Conservation (phyloP, 2,113 vertebrate species). For the Rhadina sibilatrix region DNA sequence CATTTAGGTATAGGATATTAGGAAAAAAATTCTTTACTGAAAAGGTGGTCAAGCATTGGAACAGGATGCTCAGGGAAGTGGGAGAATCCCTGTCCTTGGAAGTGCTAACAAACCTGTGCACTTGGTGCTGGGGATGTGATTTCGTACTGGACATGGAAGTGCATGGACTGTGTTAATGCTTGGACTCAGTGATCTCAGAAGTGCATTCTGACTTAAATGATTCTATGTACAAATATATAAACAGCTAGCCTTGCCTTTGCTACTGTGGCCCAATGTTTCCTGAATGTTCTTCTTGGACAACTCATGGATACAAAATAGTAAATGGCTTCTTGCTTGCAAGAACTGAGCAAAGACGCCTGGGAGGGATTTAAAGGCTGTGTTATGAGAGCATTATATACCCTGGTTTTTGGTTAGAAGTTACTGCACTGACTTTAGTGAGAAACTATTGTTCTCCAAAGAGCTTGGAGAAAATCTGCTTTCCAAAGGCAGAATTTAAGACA, state of each 20-base stretch:
- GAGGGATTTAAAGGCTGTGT: not conserved
- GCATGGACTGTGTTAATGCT: not conserved
- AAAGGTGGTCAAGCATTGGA: not conserved
- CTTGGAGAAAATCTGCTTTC: not conserved
- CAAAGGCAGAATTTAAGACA: not conserved
- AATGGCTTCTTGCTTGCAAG: not conserved
- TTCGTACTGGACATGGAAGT: accelerated
- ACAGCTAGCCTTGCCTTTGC: not conserved
- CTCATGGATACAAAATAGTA: not conserved
- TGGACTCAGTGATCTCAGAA: not conserved
- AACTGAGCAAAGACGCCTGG: not conserved
- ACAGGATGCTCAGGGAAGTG: not conserved
- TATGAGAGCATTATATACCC: not conserved
- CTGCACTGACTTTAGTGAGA: not conserved
- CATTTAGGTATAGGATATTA: not conserved
- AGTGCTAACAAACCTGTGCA: not conserved
- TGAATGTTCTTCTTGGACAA: not conserved
- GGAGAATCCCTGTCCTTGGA: not conserved
- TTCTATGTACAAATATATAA: not conserved
- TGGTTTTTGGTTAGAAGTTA: not conserved
- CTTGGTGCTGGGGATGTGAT: not conserved
- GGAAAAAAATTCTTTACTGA: not conserved
- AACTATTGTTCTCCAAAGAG: not conserved
- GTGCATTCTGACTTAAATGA: not conserved
- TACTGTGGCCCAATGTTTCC: not conserved